Evolutionary conservation across 2,888 invertebrate species (phyloP).

Genomic region (Hyles lineata): DNA sequence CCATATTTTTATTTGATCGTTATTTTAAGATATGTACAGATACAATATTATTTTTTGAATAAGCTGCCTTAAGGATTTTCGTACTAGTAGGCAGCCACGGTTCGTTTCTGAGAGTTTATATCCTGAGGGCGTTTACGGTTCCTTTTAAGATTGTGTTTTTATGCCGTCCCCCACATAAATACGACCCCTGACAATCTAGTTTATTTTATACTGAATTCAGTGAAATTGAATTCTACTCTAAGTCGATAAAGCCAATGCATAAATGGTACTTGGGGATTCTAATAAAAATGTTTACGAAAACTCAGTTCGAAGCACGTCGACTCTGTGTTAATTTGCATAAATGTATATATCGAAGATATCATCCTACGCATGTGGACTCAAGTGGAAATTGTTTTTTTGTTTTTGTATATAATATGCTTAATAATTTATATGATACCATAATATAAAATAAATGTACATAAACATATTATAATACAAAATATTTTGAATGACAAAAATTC

Average conservation of each 20-base stretch:
- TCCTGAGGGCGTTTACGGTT: conserved; percentile 55
- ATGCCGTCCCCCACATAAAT: conserved; percentile 59
- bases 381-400: not conserved
- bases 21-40: conserved; percentile 35
- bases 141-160: conserved; percentile 61
- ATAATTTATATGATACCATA: not conserved
- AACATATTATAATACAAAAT: not conserved
- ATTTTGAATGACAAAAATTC: too few relatives aligned
- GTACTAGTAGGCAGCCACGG: conserved; percentile 43
- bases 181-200: conserved; percentile 61
- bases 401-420: not conserved
- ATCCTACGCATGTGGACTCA: not conserved
- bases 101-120: conserved; percentile 49
- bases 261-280: conserved; percentile 52
- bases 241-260: conserved; percentile 56
- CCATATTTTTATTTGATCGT: conserved; percentile 15
- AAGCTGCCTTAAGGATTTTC: conserved; percentile 42
- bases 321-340: conserved; percentile 14
- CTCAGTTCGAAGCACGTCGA: conserved; percentile 35
- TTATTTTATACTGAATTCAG: conserved; percentile 62
- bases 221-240: conserved; percentile 60
- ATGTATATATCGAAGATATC: not conserved
- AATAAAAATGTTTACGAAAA: conserved; percentile 60
- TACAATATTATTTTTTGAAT: conserved; percentile 48
- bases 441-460: too few relatives aligned